phyloP scores from a whole-genome alignment of 2,888 invertebrate species.

The Tanytarsus gracilentus region DNA sequence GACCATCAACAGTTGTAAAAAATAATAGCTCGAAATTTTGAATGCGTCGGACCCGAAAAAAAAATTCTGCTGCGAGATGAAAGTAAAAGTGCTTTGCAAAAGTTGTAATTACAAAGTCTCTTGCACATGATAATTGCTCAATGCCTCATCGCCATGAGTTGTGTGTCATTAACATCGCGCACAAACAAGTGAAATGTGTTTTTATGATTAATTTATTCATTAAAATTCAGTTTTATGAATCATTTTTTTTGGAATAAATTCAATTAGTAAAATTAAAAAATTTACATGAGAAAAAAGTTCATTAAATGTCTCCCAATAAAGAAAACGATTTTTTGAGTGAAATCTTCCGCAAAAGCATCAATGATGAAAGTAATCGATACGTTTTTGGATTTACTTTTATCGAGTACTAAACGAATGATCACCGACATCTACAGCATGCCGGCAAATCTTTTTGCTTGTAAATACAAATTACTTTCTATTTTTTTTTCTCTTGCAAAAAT shows the following conservation, averaged over 20 bases:
- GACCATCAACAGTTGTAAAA: constrained; percentile 4
- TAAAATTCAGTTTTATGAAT: no score
- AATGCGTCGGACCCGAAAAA: neutral
- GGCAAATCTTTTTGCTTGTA: neutral
- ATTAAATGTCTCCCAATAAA: no score
- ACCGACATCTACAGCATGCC: neutral
- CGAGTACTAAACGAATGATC: no score
- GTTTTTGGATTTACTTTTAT: no score
- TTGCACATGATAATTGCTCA: neutral
- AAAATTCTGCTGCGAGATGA: neutral
- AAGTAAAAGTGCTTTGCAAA: constrained; percentile 18
- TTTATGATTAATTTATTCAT: no score
- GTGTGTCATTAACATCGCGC: no score
- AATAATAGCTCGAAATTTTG: constrained; percentile 4
- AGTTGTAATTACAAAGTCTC: neutral
- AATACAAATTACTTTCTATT: neutral
- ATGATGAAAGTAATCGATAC: neutral
- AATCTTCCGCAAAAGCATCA: neutral
- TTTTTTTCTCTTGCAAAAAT: neutral
- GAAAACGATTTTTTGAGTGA: neutral
- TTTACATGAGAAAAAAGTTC: no score
- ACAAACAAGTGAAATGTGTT: no score
- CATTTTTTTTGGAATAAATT: no score
- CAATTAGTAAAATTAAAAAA: no score
- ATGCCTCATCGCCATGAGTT: neutral